phyloP scores from a whole-genome alignment of 1,140 invertebrate genomes.

The Papilio polytes region DNA sequence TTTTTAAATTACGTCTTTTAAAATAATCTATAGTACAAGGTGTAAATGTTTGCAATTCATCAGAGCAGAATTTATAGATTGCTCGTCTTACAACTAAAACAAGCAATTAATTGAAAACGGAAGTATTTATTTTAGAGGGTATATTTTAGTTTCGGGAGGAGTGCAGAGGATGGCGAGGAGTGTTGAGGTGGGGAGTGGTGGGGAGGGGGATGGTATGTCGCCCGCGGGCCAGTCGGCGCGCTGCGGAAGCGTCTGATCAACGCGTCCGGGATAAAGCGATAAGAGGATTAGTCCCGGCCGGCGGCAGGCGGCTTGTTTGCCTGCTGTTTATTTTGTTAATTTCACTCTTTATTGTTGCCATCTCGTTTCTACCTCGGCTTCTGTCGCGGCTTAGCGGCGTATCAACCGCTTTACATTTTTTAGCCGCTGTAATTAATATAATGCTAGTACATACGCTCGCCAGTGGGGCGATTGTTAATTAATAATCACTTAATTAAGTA shows the following conservation, averaged over 20 bases:
- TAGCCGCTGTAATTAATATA: conserved; percentile 7
- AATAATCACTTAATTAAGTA: not conserved
- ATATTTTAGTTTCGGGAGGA: conserved; percentile 44
- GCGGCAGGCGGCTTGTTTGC: conserved; percentile 46
- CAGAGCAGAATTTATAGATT: not conserved
- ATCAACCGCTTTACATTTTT: conserved; percentile 22
- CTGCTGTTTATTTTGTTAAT: conserved; percentile 60
- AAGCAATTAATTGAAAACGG: conserved; percentile 20
- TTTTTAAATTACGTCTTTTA: too few relatives aligned
- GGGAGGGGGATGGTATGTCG: not conserved
- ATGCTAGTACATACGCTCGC: not conserved
- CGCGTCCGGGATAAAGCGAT: conserved; percentile 54
- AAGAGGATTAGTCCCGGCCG: conserved; percentile 59
- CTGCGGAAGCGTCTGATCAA: conserved; percentile 52
- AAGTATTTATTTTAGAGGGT: conserved; percentile 21
- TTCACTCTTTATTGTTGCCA: conserved; percentile 48
- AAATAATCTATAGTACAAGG: not conserved
- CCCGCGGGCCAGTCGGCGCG: conserved; percentile 33
- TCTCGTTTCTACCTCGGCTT: conserved; percentile 17
- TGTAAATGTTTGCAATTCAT: not conserved
- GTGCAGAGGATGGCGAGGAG: not conserved
- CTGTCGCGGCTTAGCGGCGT: conserved; percentile 9
- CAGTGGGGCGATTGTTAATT: not conserved
- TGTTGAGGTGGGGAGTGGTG: not conserved
- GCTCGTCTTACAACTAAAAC: not conserved